Percentiles rank a stretch among this genome's conserved stretches.
Evolutionary conservation across 1,140 invertebrate genomes (phyloP).

Genomic region (Brachionus calyciflorus): DNA sequence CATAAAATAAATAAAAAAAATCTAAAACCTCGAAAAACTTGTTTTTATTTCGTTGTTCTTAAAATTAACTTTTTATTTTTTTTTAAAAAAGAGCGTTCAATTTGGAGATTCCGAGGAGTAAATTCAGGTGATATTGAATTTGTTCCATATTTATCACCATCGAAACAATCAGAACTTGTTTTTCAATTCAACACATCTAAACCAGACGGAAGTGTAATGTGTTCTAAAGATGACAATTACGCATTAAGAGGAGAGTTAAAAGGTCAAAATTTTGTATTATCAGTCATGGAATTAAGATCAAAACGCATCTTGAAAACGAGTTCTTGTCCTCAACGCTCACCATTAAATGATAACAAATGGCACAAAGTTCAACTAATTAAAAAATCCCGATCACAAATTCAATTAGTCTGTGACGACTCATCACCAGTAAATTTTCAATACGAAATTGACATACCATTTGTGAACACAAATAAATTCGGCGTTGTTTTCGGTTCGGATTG

Average conservation of each 20-base stretch:
- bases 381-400: conserved; percentile 5
- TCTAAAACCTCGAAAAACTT: too few species aligned
- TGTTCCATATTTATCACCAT: conserved; percentile 20
- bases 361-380: conserved; percentile 17
- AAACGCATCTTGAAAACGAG: conserved; percentile 1
- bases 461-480: conserved; percentile 22
- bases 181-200: conserved; percentile 18
- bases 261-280: conserved; percentile 6
- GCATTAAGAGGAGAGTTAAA: neutral
- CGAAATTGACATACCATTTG: conserved; percentile 25
- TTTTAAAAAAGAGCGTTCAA: conserved; percentile 9
- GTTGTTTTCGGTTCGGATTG: conserved; percentile 19
- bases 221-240: neutral
- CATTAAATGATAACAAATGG: conserved; percentile 25
- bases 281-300: conserved; percentile 6
- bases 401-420: conserved; percentile 11
- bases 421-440: neutral
- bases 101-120: conserved; percentile 8
- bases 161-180: neutral
- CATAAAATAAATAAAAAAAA: too few species aligned
- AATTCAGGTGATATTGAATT: conserved; percentile 27
- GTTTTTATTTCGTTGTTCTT: too few species aligned
- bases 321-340: neutral
- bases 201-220: conserved; percentile 13
- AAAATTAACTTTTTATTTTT: too few species aligned